phyloP scores from a whole-genome alignment of 2,888 invertebrate species.

The Taphrorychus bicolor region DNA sequence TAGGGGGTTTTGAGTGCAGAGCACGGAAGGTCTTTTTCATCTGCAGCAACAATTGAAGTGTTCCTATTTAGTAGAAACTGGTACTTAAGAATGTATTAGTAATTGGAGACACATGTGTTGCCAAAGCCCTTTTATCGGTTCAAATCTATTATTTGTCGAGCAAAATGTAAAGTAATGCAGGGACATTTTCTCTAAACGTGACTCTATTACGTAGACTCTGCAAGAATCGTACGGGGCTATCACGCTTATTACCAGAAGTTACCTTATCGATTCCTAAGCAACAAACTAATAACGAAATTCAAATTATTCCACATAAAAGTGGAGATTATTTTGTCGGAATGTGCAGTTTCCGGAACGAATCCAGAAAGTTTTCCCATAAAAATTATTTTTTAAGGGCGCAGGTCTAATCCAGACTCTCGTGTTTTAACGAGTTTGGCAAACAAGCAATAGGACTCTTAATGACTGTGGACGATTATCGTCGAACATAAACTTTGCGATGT shows the following conservation, averaged over 20 bases:
- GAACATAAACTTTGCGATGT: background rate
- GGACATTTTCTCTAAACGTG: slow-evolving; percentile 11
- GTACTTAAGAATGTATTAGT: slow-evolving; percentile 13
- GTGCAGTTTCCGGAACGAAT: background rate
- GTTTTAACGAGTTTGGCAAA: slow-evolving; percentile 8
- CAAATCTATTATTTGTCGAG: slow-evolving; percentile 24
- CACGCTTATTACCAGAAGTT: background rate
- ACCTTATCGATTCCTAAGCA: background rate
- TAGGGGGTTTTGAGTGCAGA: no score
- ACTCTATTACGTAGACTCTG: background rate
- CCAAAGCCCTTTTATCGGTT: slow-evolving; percentile 30
- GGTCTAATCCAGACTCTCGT: slow-evolving; percentile 5
- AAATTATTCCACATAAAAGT: background rate
- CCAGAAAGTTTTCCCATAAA: slow-evolving; percentile 4
- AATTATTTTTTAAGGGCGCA: slow-evolving; percentile 2
- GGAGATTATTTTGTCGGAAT: slow-evolving; percentile 1
- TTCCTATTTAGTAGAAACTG: background rate
- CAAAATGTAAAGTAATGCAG: slow-evolving; percentile 6
- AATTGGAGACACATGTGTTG: slow-evolving; percentile 34
- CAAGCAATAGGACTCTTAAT: slow-evolving; percentile 6
- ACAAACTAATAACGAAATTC: background rate
- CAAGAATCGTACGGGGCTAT: background rate
- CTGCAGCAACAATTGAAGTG: background rate
- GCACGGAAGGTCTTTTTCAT: background rate
- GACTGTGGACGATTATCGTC: slow-evolving; percentile 5